Conservation (phyloP, 2,888 invertebrate species). For the Cyaniris semiargus region DNA sequence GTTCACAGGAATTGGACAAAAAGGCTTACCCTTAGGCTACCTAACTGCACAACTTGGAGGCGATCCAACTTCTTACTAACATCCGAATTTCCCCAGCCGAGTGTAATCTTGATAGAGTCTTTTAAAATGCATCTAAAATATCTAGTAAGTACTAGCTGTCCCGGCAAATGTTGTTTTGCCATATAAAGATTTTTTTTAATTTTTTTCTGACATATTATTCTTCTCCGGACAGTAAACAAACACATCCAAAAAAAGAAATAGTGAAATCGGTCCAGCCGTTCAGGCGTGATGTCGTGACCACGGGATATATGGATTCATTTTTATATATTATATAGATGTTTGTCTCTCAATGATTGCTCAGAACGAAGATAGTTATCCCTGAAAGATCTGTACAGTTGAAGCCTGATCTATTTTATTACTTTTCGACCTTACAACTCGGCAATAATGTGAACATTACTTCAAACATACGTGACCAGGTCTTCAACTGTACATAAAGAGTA, state of each 20-base stretch:
- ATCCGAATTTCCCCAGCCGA: conserved; percentile 22
- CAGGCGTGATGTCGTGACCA: no score
- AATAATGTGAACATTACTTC: neutral
- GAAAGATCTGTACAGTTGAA: neutral
- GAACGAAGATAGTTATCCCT: neutral
- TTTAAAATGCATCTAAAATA: conserved; percentile 19
- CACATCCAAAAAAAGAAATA: no score
- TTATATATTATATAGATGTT: no score
- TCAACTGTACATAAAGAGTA: neutral
- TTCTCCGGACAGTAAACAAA: no score
- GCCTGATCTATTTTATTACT: neutral
- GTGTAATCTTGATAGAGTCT: conserved; percentile 17
- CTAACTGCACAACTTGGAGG: conserved; percentile 12
- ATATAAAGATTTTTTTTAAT: no score
- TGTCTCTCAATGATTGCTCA: neutral
- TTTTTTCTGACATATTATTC: no score
- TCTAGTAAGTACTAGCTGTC: no score
- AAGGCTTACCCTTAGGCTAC: conserved; percentile 11
- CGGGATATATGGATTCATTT: no score
- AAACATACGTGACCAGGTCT: neutral
- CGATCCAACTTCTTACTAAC: conserved; percentile 16
- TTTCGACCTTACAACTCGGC: neutral
- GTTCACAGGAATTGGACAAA: neutral
- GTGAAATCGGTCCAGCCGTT: no score
- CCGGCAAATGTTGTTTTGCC: no score